Conservation (phyloP, 2,888 invertebrate species). For the Cephus pulcher region DNA sequence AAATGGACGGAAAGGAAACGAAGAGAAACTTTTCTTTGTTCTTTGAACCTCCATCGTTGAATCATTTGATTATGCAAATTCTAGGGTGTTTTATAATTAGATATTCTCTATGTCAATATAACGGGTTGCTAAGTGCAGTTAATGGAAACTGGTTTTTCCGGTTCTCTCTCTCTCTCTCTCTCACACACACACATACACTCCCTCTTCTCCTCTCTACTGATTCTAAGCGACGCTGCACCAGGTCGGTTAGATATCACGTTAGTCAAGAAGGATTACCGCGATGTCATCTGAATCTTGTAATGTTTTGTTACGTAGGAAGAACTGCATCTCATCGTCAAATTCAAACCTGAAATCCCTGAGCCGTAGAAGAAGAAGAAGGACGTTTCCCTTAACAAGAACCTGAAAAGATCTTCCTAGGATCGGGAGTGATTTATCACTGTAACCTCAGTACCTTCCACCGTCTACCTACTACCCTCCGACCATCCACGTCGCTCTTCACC, state of each 20-base stretch:
- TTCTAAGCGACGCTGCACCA: constrained; percentile 4
- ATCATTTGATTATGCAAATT: background rate
- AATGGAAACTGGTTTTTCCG: background rate
- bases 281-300: constrained; percentile 58
- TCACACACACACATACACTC: background rate
- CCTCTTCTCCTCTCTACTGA: constrained; percentile 2
- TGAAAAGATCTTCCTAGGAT: constrained; percentile 58
- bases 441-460: constrained; percentile 37
- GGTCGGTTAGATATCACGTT: constrained; percentile 40
- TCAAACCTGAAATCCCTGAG: constrained; percentile 23
- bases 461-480: constrained; percentile 14
- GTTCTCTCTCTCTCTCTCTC: constrained; percentile 26
- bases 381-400: constrained; percentile 60
- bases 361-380: constrained; percentile 48
- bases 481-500: constrained; percentile 38
- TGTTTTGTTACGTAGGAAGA: constrained; percentile 58
- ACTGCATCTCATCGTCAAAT: constrained; percentile 50
- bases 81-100: background rate
- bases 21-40: background rate
- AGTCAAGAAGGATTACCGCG: constrained; percentile 56
- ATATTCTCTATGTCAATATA: constrained; percentile 1
- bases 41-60: constrained; percentile 2
- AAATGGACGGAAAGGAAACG: background rate
- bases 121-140: background rate
- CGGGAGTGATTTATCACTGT: constrained; percentile 62